Conservation (phyloP, 2,797 vertebrate genomes). For the Rhynchotus rufescens region DNA sequence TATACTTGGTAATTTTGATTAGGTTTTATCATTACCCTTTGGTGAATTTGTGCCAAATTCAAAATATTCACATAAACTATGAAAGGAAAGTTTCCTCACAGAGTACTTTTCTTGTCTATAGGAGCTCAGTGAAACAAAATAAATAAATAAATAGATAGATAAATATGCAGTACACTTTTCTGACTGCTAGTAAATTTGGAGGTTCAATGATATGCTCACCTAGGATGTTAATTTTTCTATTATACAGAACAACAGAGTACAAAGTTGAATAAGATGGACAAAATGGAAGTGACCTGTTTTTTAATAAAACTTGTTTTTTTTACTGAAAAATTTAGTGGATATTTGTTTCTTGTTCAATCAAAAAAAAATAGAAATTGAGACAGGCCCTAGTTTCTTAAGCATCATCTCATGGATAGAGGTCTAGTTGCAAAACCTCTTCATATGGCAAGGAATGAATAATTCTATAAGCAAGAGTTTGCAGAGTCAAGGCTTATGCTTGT, state of each 20-base stretch:
- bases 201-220: neutral
- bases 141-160: neutral
- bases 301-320: slow-evolving; percentile 25
- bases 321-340: slow-evolving; percentile 38
- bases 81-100: neutral
- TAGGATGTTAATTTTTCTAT: neutral
- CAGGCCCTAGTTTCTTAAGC: slow-evolving; percentile 58
- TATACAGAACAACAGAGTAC: slow-evolving; percentile 3
- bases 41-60: neutral
- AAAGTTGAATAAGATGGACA: slow-evolving; percentile 47
- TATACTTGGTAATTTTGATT: neutral
- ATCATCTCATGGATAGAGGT: slow-evolving; percentile 38
- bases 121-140: neutral
- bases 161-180: neutral
- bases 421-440: slow-evolving; percentile 8
- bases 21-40: neutral
- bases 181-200: neutral
- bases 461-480: slow-evolving; percentile 4
- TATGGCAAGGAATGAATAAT: neutral
- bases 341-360: slow-evolving; percentile 22
- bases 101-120: neutral
- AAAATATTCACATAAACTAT: neutral
- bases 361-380: slow-evolving; percentile 45
- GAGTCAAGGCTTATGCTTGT: slow-evolving; percentile 55
- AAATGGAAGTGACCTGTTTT: slow-evolving; percentile 15